phyloP scores from a whole-genome alignment of 2,888 invertebrate genomes.

The Andrena dorsata region DNA sequence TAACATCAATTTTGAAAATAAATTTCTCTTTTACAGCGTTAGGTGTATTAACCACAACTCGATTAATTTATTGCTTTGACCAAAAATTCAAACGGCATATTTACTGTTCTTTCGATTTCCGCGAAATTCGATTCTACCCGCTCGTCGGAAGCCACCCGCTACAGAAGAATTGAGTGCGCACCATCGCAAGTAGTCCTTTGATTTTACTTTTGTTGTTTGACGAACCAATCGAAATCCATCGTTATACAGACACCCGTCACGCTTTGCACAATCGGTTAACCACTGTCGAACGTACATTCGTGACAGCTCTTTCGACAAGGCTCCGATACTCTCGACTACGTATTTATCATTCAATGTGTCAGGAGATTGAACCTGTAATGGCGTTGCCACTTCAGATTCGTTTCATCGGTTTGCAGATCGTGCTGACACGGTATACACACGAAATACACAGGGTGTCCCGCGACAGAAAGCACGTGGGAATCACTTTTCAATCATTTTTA shows the following conservation, averaged over 20 bases:
- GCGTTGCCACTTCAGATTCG: slow-evolving; percentile 34
- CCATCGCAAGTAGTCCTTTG: slow-evolving; percentile 43
- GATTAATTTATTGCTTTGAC: not conserved
- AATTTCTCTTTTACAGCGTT: not conserved
- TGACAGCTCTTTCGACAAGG: slow-evolving; percentile 48
- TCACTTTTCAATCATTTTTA: not conserved
- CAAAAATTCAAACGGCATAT: not conserved
- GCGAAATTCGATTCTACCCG: slow-evolving; percentile 7
- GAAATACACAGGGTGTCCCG: slow-evolving; percentile 5
- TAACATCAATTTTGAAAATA: not conserved
- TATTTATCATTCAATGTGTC: slow-evolving; percentile 38
- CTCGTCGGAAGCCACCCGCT: not conserved
- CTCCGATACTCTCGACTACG: slow-evolving; percentile 11
- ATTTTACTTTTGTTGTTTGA: slow-evolving; percentile 41
- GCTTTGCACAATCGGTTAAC: slow-evolving; percentile 50
- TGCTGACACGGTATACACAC: not conserved
- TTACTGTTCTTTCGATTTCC: slow-evolving; percentile 19
- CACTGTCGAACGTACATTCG: slow-evolving; percentile 45
- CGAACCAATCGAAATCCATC: slow-evolving; percentile 31
- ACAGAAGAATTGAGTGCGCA: slow-evolving; percentile 15
- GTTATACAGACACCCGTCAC: slow-evolving; percentile 32
- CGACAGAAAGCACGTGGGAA: not conserved
- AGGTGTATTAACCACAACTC: not conserved
- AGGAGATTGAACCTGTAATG: slow-evolving; percentile 46
- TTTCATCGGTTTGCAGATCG: slow-evolving; percentile 14